Conservation (phyloP, 2,888 invertebrate species). For the Diaprepes abbreviatus region DNA sequence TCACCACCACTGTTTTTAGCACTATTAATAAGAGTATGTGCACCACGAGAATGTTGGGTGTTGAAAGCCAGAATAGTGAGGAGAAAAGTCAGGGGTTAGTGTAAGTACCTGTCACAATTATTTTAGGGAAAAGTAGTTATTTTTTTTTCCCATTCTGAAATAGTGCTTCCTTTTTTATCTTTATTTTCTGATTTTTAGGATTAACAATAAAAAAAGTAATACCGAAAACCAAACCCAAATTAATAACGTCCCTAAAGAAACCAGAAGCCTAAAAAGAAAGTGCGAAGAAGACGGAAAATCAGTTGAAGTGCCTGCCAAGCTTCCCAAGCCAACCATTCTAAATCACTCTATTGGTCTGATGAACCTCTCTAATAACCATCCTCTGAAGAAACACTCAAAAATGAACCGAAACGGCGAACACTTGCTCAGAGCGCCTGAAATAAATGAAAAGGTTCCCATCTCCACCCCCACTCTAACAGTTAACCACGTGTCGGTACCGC, state of each 20-base stretch:
- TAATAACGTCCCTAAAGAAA: conserved; percentile 30
- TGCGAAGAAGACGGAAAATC: conserved; percentile 47
- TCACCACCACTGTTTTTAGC: conserved; percentile 60
- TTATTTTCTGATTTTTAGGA: background rate
- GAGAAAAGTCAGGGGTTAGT: background rate
- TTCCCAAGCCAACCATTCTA: conserved; percentile 60
- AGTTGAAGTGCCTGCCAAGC: conserved; percentile 56
- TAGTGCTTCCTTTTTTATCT: background rate
- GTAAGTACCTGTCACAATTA: background rate
- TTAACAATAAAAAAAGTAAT: background rate
- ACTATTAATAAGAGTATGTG: conserved; percentile 59
- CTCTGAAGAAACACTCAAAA: conserved; percentile 61
- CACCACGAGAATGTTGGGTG: conserved; percentile 54
- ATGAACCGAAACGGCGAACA: conserved; percentile 55
- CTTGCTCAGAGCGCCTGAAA: conserved; percentile 25
- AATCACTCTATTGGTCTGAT: conserved; percentile 62
- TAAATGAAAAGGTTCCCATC: conserved; percentile 35
- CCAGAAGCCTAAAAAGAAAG: conserved; percentile 54
- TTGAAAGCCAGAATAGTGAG: background rate
- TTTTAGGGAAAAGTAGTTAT: background rate
- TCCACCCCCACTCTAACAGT: conserved; percentile 12
- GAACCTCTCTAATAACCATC: conserved; percentile 65
- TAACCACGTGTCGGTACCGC: conserved; percentile 19
- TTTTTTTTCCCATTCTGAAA: background rate
- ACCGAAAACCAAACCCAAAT: background rate